Evolutionary conservation across 2,888 invertebrate genomes (phyloP).

Genomic region (Laspeyria flexula): DNA sequence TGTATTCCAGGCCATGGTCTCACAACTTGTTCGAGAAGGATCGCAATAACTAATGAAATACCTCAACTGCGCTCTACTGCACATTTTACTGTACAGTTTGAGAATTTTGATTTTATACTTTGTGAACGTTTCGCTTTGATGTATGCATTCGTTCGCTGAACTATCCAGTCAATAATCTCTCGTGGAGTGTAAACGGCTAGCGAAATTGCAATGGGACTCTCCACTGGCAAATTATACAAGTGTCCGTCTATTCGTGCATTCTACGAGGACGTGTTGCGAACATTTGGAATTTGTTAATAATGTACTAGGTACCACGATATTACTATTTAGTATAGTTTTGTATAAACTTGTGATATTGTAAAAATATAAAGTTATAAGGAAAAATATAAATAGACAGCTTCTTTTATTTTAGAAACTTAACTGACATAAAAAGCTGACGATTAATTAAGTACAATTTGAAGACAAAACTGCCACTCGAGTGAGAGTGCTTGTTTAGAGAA

Average conservation of each 20-base stretch:
- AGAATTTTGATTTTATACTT: background rate
- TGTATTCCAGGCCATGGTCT: background rate
- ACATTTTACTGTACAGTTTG: background rate
- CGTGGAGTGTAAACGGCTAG: slow-evolving; percentile 15
- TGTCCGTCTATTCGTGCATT: slow-evolving; percentile 23
- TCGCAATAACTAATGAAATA: slow-evolving; percentile 7
- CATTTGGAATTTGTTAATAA: slow-evolving; percentile 26
- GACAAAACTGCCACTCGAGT: too few relatives aligned
- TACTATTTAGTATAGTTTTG: too few relatives aligned
- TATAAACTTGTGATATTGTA: too few relatives aligned
- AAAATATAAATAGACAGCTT: too few relatives aligned
- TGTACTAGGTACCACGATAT: slow-evolving; percentile 14
- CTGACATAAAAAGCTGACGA: too few relatives aligned
- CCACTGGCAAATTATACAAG: slow-evolving; percentile 33
- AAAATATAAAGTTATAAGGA: too few relatives aligned
- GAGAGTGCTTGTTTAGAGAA: too few relatives aligned
- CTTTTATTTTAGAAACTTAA: too few relatives aligned
- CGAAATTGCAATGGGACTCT: slow-evolving; percentile 27
- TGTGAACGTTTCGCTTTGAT: background rate
- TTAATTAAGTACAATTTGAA: too few relatives aligned
- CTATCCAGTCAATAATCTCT: slow-evolving; percentile 2
- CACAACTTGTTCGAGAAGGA: background rate
- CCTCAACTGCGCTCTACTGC: background rate
- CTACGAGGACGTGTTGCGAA: slow-evolving; percentile 18
- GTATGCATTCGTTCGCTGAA: background rate